Percentiles rank a stretch among this genome's conserved stretches.
Conservation (phyloP, 2,888 invertebrate species). For the Serripes groenlandicus region DNA sequence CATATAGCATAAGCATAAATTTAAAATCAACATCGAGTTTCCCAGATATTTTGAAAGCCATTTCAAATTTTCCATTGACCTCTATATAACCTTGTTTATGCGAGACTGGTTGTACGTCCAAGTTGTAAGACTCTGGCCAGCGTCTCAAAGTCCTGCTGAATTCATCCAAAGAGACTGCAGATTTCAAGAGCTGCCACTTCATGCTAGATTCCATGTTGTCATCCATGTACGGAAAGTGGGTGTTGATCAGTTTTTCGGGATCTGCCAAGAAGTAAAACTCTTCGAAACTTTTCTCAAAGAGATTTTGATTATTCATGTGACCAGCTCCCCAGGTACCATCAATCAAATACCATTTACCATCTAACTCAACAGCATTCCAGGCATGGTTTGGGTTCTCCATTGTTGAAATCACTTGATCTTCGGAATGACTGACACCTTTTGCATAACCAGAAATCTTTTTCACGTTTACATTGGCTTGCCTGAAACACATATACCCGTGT, state of each 20-base stretch:
- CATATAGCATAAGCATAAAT: conserved; percentile 16
- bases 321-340: conserved; percentile 69
- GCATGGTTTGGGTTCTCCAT: conserved; percentile 48
- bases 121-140: conserved; percentile 34
- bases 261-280: conserved; percentile 77
- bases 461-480: conserved; percentile 45
- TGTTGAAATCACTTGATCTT: conserved; percentile 37
- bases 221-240: conserved; percentile 71
- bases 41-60: conserved; percentile 32
- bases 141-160: conserved; percentile 55
- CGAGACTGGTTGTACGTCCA: conserved; percentile 42
- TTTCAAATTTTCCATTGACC: conserved; percentile 43
- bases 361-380: conserved; percentile 61
- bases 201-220: conserved; percentile 58
- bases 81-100: conserved; percentile 47
- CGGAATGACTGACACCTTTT: conserved; percentile 56
- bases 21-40: conserved; percentile 3
- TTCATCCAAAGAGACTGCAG: conserved; percentile 58
- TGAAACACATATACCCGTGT: no score
- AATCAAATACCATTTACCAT: conserved; percentile 55
- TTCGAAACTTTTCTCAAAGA: conserved; percentile 48
- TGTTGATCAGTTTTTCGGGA: conserved; percentile 68
- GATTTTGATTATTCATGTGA: conserved; percentile 4
- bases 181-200: conserved; percentile 70
- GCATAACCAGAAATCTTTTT: conserved; percentile 58